phyloP scores from a whole-genome alignment of 1,140 invertebrate species.

The Asbolus verrucosus region DNA sequence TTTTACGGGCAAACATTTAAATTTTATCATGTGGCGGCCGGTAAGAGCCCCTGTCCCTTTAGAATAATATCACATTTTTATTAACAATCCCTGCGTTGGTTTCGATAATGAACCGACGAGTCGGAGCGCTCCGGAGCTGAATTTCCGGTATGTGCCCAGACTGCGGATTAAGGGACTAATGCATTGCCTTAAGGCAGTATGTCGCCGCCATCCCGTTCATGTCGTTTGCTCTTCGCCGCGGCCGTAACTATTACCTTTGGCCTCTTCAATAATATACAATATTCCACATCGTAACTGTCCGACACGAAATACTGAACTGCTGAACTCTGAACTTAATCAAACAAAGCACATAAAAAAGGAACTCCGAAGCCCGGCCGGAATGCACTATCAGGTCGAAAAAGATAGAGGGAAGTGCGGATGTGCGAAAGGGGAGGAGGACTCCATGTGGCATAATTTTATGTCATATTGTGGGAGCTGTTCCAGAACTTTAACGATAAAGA shows the following conservation, averaged over 20 bases:
- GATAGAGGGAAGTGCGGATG: neutral
- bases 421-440: no score
- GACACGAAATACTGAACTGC: conserved; percentile 16
- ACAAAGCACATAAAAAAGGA: conserved; percentile 23
- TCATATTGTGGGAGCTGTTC: no score
- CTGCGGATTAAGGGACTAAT: conserved; percentile 13
- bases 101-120: conserved; percentile 11
- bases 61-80: no score
- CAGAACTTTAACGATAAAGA: no score
- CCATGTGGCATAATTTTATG: no score
- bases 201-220: conserved; percentile 11
- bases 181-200: conserved; percentile 5
- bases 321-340: conserved; percentile 15
- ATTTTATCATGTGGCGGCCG: no score
- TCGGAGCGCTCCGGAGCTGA: neutral
- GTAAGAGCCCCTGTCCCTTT: no score
- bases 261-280: conserved; percentile 32
- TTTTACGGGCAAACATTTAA: no score
- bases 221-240: neutral
- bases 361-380: conserved; percentile 6
- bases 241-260: conserved; percentile 25
- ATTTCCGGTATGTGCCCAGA: conserved; percentile 18
- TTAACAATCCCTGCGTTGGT: no score
- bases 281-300: conserved; percentile 30
- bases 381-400: neutral